Base-by-base conservation (phyloP, 2,113 vertebrate species). In the Lethenteron reissneri region DNA sequence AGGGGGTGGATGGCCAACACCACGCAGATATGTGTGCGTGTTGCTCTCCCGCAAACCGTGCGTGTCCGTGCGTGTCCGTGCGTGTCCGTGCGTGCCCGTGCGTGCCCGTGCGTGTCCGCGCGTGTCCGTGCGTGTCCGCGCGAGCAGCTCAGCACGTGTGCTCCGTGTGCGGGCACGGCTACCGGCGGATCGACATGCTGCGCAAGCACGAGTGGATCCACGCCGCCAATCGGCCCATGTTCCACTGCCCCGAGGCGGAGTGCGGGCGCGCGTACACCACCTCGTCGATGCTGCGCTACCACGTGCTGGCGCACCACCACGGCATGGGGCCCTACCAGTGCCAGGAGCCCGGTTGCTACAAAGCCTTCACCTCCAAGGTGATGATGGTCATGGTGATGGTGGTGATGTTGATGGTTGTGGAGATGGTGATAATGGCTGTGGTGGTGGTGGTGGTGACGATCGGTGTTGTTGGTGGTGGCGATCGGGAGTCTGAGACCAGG, bases 281-380 rank as follows among this genome's bases (percentile, higher is more conserved):
- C n/a, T 25, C 64, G n/a, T 17, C 8, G 11, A 68, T 68, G 64
- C n/a, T n/a, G 25, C 64, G 64, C 11, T 68, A 68, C 64, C 64
- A 68, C 64, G 64, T 68, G 64, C 64, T 68, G 64, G 64, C 64
- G 25, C 64, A 68, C 9, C 64, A 68, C 64, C n/a, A 68, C n/a
- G 64, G 64, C 64, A 68, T 17, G n/a, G 25, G 64, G n/a, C 64
- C 64, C 64, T 68, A 68, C 11, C 64, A 68, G 64, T 68, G 64
- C 64, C 64, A 68, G n/a, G 25, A 17, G n/a, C 64, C 64, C n/a
- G 64, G 25, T 10, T 68, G 64, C 25, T n/a, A 25, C 8, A 68
- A 68, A 11, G 64, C 64, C 64, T 68, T 68, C 25, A 68, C 25
- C n/a, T 68, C 64, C 64, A 68, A 68, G 64, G 64, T 68, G n/a